phyloP scores from a whole-genome alignment of 2,113 vertebrate genomes.

The Willisornis vidua region DNA sequence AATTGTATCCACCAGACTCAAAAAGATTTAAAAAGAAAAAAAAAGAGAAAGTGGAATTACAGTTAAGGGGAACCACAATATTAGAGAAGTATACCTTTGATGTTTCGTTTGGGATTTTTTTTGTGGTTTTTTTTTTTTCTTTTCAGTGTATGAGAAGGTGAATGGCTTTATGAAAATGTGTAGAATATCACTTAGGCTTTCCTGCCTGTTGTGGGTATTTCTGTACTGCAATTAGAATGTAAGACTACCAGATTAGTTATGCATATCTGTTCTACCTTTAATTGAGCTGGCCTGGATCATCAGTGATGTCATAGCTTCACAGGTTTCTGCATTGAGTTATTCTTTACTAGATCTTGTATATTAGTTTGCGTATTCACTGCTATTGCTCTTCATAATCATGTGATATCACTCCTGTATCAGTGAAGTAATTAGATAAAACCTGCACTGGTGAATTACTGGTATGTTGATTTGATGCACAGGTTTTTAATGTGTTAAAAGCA shows the following conservation, averaged over 20 bases:
- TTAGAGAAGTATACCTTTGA: neutral
- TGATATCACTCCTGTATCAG: neutral
- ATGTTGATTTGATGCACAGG: neutral
- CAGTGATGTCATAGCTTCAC: neutral
- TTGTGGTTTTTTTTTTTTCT: neutral
- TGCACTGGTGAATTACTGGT: neutral
- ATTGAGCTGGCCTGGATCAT: neutral
- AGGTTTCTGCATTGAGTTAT: neutral
- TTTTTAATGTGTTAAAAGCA: neutral
- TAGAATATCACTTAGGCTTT: neutral
- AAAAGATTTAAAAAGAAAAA: neutral
- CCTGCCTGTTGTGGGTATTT: neutral
- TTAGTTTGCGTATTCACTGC: neutral
- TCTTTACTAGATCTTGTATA: neutral
- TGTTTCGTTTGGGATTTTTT: too few relatives aligned
- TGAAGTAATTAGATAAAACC: neutral
- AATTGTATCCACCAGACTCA: neutral
- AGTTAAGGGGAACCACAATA: neutral
- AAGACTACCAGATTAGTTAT: neutral
- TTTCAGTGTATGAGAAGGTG: neutral
- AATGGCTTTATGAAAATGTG: neutral
- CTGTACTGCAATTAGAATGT: neutral
- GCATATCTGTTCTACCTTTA: neutral
- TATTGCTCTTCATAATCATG: neutral
- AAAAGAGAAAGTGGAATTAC: neutral